phyloP scores from a whole-genome alignment of 2,797 vertebrate genomes.

The Enteromius trimaculatus region DNA sequence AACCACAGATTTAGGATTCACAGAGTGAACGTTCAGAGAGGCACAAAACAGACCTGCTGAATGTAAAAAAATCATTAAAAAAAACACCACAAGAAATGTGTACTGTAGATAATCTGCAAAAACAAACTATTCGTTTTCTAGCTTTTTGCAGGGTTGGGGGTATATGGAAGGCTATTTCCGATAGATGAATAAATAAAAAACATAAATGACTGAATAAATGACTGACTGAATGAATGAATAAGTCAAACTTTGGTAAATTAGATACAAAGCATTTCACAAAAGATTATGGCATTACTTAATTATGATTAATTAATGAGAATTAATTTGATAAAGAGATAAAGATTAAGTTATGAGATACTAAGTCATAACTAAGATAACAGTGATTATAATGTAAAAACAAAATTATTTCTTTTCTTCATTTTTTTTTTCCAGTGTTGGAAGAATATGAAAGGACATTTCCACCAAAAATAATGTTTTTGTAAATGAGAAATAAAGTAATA shows the following conservation, averaged over 20 bases:
- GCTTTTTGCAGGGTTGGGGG: not conserved
- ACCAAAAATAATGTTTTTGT: not conserved
- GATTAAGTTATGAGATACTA: not conserved
- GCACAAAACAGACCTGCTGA: conserved; percentile 14
- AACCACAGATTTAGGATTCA: conserved; percentile 48
- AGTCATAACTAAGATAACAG: not conserved
- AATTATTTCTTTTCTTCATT: not conserved
- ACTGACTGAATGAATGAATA: not conserved
- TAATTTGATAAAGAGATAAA: not conserved
- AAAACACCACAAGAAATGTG: not conserved
- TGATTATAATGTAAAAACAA: not conserved
- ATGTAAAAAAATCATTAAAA: conserved; percentile 12
- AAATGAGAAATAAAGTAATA: not conserved
- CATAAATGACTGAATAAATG: not conserved
- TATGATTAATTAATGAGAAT: no score
- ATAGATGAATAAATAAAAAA: not conserved
- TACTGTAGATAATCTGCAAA: not conserved
- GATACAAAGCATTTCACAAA: not conserved
- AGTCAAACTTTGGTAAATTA: not conserved
- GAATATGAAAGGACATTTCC: not conserved
- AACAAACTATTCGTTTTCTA: not conserved
- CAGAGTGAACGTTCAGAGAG: not conserved
- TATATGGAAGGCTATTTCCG: not conserved
- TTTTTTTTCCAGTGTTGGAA: not conserved
- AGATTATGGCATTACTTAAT: no score